Percentiles rank a stretch among this genome's conserved stretches.
Conservation (phyloP, 2,888 invertebrate species). For the Drosophila emarginata region DNA sequence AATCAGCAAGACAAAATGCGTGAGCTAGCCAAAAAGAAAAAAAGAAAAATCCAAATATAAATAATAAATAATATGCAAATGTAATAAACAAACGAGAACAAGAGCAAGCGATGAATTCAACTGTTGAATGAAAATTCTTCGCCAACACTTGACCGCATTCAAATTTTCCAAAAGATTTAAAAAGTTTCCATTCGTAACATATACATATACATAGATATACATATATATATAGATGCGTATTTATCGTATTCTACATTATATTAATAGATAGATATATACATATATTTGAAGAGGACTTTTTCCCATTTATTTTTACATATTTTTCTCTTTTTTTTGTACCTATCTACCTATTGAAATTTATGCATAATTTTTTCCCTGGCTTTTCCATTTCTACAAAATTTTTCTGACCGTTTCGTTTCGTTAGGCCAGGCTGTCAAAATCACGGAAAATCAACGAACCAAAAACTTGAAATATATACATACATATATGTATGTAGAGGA, state of each 20-base stretch:
- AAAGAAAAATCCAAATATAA: slow-evolving; percentile 42
- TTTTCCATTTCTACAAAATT: slow-evolving; percentile 18
- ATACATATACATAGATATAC: not conserved
- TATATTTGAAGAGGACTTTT: not conserved
- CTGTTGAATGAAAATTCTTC: slow-evolving; percentile 54
- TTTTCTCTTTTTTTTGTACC: not conserved
- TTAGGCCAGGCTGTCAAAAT: slow-evolving; percentile 66
- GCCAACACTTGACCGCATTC: slow-evolving; percentile 64
- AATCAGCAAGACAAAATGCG: slow-evolving; percentile 45
- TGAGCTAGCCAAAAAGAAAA: slow-evolving; percentile 39
- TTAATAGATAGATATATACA: not conserved
- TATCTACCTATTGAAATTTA: slow-evolving; percentile 48
- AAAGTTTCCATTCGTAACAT: not conserved
- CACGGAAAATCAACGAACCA: slow-evolving; percentile 72
- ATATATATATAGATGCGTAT: not conserved
- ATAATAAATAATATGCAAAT: slow-evolving; percentile 77
- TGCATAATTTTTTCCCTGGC: slow-evolving; percentile 52
- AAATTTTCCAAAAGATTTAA: slow-evolving; percentile 8
- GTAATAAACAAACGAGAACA: slow-evolving; percentile 65
- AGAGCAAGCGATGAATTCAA: slow-evolving; percentile 49
- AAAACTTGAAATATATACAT: slow-evolving; percentile 54
- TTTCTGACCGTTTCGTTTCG: slow-evolving; percentile 22
- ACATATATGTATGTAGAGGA: slow-evolving; percentile 31
- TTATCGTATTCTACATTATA: not conserved
- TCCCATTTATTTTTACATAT: not conserved